Percentiles rank a stretch among this genome's conserved stretches.
Conservation (phyloP, 1,140 invertebrate species). For the Scaptomyza hsui region DNA sequence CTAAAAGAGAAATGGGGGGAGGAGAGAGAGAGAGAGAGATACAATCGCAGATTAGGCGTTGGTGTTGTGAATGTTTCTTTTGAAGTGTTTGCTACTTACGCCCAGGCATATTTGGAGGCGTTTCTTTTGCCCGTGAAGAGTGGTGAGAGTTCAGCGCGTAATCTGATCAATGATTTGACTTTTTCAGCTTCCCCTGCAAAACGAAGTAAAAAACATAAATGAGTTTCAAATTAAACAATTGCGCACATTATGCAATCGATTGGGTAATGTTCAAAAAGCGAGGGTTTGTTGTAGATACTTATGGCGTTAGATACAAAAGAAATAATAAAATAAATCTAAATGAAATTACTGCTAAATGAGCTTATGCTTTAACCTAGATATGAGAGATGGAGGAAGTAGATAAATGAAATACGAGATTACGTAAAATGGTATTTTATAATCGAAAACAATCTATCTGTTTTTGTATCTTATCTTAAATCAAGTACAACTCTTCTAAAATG, state of each 20-base stretch:
- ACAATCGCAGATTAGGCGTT: constrained; percentile 27
- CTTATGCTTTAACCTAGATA: constrained; percentile 8
- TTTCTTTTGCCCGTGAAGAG: constrained; percentile 83
- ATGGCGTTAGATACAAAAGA: background rate
- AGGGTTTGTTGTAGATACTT: constrained; percentile 19
- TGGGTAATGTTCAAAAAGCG: constrained; percentile 9
- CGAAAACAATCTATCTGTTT: too few relatives aligned
- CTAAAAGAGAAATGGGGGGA: constrained; percentile 30
- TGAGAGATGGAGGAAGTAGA: background rate
- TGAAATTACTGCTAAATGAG: constrained; percentile 1
- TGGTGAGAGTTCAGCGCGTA: constrained; percentile 83
- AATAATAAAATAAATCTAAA: background rate
- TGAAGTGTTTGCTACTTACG: constrained; percentile 72
- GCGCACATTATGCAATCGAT: constrained; percentile 36
- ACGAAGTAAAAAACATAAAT: constrained; percentile 24
- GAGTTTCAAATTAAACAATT: constrained; percentile 31
- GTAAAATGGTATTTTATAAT: too few relatives aligned
- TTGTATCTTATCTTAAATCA: too few relatives aligned
- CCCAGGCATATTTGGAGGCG: constrained; percentile 84
- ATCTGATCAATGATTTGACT: constrained; percentile 84
- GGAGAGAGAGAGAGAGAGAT: constrained; percentile 4
- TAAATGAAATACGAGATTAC: background rate
- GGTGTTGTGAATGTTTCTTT: constrained; percentile 6
- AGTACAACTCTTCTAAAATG: too few relatives aligned
- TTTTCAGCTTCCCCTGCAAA: constrained; percentile 84